A percentile compares a stretch with the other conserved stretches of the same genome.
Conservation (phyloP, 2,888 invertebrate species). For the Malthinus seriepunctatus region DNA sequence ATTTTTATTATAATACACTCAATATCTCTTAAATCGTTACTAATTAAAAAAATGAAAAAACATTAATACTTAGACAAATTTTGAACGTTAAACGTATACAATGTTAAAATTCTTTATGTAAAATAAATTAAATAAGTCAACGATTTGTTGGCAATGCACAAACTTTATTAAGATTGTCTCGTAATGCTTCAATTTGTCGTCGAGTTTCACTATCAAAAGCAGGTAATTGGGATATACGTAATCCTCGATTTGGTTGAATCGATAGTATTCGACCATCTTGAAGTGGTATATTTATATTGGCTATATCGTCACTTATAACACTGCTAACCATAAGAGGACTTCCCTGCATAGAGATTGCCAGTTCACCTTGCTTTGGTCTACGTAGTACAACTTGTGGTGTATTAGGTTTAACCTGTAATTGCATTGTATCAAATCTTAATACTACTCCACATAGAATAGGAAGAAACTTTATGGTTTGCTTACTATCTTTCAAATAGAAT, state of each 20-base stretch:
- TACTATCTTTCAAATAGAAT: too few species aligned
- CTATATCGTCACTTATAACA: constrained; percentile 57
- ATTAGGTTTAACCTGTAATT: constrained; percentile 61
- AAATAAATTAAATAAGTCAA: too few species aligned
- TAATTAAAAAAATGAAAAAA: neutral
- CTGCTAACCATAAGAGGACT: constrained; percentile 66
- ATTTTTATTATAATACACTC: neutral
- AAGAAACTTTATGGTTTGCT: too few species aligned
- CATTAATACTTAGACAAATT: neutral
- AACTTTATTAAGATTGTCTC: constrained; percentile 54
- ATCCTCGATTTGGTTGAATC: constrained; percentile 60
- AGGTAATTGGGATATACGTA: constrained; percentile 54
- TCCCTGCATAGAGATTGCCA: constrained; percentile 69
- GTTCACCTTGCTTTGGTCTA: constrained; percentile 65
- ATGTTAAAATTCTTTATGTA: neutral
- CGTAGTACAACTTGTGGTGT: constrained; percentile 65
- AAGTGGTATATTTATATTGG: constrained; percentile 70
- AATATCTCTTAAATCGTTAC: neutral
- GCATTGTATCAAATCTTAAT: neutral
- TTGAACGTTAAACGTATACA: neutral
- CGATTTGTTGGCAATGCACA: constrained; percentile 13
- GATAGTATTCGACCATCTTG: constrained; percentile 66
- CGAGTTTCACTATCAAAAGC: constrained; percentile 52
- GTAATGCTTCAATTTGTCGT: constrained; percentile 57
- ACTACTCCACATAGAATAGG: too few species aligned